Conservation (phyloP, 2,888 invertebrate genomes). For the Nineta flava region DNA sequence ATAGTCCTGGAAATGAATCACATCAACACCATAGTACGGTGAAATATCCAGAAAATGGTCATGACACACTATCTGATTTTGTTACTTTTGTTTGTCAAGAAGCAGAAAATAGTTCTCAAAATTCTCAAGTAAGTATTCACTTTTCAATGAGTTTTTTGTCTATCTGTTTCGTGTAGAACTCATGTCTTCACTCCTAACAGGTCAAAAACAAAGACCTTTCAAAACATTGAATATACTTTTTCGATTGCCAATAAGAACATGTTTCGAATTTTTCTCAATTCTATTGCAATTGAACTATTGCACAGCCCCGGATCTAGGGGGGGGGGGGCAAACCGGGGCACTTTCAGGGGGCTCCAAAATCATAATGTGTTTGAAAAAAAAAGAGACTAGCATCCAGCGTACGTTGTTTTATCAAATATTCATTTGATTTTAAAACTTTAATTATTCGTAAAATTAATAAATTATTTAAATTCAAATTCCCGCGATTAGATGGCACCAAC, state of each 20-base stretch:
- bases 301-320: too few species aligned
- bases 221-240: neutral
- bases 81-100: slow-evolving; percentile 96
- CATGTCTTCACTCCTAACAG: neutral
- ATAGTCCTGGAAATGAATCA: slow-evolving; percentile 37
- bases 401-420: too few species aligned
- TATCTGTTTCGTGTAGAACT: neutral
- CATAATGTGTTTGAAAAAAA: too few species aligned
- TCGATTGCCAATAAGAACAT: neutral
- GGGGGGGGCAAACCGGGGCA: too few species aligned
- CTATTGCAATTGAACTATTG: too few species aligned
- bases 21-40: slow-evolving; percentile 31
- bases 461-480: too few species aligned
- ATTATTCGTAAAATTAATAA: too few species aligned
- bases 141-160: neutral
- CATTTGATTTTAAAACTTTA: too few species aligned
- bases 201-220: neutral
- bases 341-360: too few species aligned
- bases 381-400: too few species aligned
- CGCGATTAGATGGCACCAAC: too few species aligned
- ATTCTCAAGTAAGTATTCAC: slow-evolving; percentile 45
- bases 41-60: slow-evolving; percentile 71
- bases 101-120: slow-evolving; percentile 60
- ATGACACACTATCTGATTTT: slow-evolving; percentile 88
- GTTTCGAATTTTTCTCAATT: too few species aligned